phyloP scores from a whole-genome alignment of 2,797 vertebrate species.

The Anomalospiza imberbis region DNA sequence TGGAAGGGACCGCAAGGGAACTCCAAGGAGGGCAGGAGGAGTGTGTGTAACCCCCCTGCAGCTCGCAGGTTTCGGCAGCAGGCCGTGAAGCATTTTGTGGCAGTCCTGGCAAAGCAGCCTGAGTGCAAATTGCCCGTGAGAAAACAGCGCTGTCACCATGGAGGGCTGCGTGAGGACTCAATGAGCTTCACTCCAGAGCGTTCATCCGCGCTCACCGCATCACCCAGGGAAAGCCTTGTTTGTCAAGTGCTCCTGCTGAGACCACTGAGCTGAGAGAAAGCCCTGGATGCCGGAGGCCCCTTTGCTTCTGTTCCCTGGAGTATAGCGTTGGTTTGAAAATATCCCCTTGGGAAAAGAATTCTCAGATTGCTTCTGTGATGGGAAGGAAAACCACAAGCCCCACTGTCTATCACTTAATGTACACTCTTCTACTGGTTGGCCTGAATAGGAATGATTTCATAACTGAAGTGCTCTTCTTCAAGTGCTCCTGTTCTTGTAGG shows the following conservation, averaged over 20 bases:
- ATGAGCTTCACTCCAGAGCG: neutral
- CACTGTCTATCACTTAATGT: neutral
- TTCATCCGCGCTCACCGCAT: neutral
- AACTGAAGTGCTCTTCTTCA: neutral
- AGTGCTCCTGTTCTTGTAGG: neutral
- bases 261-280: conserved; percentile 4
- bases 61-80: neutral
- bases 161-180: neutral
- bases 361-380: neutral
- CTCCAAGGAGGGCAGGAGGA: neutral
- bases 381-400: neutral
- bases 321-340: neutral
- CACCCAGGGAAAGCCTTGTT: neutral
- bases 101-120: neutral
- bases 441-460: neutral
- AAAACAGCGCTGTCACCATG: neutral
- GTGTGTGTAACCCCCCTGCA: fast-evolving
- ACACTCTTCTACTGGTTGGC: neutral
- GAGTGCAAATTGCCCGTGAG: neutral
- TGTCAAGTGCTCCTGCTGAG: neutral
- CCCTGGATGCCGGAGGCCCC: neutral
- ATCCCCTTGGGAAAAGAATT: neutral
- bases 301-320: neutral
- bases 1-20: neutral
- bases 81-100: neutral